phyloP scores from a whole-genome alignment of 2,888 invertebrate genomes.

The Lepas anatifera region DNA sequence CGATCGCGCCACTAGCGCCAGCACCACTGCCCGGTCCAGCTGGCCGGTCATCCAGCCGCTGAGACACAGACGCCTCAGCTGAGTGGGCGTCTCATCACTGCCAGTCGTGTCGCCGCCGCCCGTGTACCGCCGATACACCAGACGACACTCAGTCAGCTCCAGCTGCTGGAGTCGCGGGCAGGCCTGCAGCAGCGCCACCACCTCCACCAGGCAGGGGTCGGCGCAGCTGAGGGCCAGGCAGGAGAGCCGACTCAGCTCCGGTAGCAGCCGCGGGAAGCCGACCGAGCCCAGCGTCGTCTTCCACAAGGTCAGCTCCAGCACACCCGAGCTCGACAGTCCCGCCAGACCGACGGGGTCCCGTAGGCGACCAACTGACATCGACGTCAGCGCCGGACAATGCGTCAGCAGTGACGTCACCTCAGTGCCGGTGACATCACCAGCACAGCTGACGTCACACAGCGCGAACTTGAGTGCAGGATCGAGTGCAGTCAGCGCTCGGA shows the following conservation, averaged over 20 bases:
- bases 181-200: background rate
- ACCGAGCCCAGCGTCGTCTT: background rate
- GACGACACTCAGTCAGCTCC: constrained; percentile 1
- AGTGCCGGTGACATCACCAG: background rate
- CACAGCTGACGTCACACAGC: background rate
- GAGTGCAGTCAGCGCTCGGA: background rate
- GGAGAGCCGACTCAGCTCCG: background rate
- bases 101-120: background rate
- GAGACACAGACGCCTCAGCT: background rate
- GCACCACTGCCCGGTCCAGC: background rate
- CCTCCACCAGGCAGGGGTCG: background rate
- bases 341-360: background rate
- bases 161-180: background rate
- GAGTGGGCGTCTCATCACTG: background rate
- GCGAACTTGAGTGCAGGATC: background rate
- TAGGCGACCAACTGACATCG: background rate
- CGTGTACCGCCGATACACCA: background rate
- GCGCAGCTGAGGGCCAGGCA: background rate
- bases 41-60: background rate
- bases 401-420: background rate
- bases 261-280: background rate
- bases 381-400: background rate
- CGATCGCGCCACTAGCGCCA: background rate
- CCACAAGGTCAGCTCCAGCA: background rate
- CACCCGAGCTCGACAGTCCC: background rate